Evolutionary conservation across 2,888 invertebrate genomes (phyloP).

Genomic region (Apamea monoglypha): DNA sequence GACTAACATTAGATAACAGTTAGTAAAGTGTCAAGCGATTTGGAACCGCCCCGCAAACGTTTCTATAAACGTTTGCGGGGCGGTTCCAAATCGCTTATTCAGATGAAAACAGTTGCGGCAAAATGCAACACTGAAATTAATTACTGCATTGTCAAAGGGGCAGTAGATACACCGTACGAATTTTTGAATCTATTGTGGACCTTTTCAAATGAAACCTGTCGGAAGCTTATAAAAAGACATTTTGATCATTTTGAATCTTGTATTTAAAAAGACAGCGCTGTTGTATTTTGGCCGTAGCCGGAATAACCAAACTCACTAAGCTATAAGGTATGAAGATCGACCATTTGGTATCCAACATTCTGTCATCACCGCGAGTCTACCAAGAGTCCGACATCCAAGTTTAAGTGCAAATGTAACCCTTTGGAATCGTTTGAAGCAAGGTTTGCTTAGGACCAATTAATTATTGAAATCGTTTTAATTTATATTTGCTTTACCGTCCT

Average conservation of each 20-base stretch:
- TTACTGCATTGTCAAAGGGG: not conserved
- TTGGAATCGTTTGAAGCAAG: conserved; percentile 62
- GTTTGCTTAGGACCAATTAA: conserved; percentile 71
- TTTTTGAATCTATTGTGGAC: not conserved
- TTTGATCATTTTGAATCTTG: not conserved
- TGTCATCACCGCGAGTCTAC: conserved; percentile 25
- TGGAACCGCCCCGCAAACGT: not conserved
- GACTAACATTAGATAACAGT: not conserved
- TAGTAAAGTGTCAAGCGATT: not conserved
- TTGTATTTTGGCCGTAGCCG: not conserved
- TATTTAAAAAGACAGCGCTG: not conserved
- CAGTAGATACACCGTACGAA: not conserved
- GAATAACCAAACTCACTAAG: not conserved
- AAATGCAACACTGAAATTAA: not conserved
- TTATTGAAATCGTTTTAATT: conserved; percentile 68
- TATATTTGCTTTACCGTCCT: conserved; percentile 58
- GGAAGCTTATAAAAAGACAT: too few species aligned
- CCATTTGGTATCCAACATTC: conserved; percentile 19
- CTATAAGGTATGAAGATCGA: not conserved
- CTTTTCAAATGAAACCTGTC: not conserved
- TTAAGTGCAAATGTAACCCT: conserved; percentile 72
- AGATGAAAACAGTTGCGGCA: not conserved
- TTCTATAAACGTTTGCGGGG: too few species aligned
- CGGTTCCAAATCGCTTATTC: too few species aligned
- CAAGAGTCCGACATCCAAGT: conserved; percentile 54